Percentiles rank a stretch among this genome's conserved stretches.
These are phyloP conservation scores for Felis chaus DNA, from an alignment of 2,113 vertebrate genomes.

Conservation along the genomic window DNA sequence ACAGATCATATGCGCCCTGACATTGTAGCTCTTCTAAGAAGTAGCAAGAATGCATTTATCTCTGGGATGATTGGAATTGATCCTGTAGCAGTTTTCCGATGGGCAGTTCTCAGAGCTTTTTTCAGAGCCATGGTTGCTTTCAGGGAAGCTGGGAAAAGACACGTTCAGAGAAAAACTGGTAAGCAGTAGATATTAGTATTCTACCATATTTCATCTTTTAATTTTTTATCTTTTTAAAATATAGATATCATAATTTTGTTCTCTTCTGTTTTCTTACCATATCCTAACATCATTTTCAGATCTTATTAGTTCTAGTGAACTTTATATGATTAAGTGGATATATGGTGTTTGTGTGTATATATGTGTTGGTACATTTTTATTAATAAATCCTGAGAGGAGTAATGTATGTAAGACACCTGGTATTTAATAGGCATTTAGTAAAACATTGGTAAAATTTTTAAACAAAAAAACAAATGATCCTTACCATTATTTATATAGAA, in stretches of 20 bases:
- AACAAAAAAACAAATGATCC: background rate
- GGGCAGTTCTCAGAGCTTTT: slow-evolving; percentile 95
- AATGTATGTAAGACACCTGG: background rate
- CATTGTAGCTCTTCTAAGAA: slow-evolving; percentile 95
- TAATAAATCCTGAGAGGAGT: background rate
- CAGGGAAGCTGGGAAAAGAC: slow-evolving; percentile 92
- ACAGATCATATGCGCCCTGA: slow-evolving; percentile 99
- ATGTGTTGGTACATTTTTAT: background rate
- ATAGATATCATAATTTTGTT: slow-evolving; percentile 10
- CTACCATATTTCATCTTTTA: background rate
- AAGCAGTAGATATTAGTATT: slow-evolving; percentile 72
- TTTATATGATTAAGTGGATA: background rate
- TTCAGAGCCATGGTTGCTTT: slow-evolving; percentile 96
- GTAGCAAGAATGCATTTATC: slow-evolving; percentile 96
- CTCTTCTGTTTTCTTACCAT: background rate
- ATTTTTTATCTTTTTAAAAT: background rate
- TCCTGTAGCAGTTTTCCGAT: slow-evolving; percentile 96
- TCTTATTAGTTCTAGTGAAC: background rate
- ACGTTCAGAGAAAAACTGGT: slow-evolving; percentile 92
- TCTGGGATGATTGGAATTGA: slow-evolving; percentile 96
- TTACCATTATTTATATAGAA: background rate
- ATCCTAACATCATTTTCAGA: background rate
- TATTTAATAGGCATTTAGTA: background rate
- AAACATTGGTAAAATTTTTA: background rate
- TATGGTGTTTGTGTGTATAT: background rate